Percentiles rank a stretch among this genome's conserved stretches.
These are phyloP conservation scores for Hofmannophila pseudospretella DNA, from an alignment of 2,888 invertebrate genomes.

Conservation along the genomic window DNA sequence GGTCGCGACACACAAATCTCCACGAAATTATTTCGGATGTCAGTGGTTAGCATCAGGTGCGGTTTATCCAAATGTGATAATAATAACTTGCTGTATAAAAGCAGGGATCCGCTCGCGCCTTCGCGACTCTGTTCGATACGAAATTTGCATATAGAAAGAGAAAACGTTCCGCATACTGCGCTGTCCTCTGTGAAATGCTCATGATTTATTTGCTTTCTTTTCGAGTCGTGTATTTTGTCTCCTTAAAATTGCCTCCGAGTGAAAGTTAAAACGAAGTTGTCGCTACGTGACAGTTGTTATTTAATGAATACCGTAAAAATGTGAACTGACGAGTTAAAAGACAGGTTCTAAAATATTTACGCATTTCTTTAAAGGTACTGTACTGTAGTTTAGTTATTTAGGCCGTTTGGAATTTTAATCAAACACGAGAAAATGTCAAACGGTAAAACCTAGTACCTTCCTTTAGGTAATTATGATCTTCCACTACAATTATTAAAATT, in stretches of 20 bases:
- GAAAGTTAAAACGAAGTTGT: slow-evolving; percentile 54
- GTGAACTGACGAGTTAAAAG: background rate
- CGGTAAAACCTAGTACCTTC: too few species aligned
- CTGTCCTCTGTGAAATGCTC: slow-evolving; percentile 32
- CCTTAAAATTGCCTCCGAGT: slow-evolving; percentile 47
- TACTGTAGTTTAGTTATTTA: too few species aligned
- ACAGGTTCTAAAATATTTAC: background rate
- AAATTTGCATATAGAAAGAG: slow-evolving; percentile 51
- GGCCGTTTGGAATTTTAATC: background rate
- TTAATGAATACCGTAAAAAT: slow-evolving; percentile 17
- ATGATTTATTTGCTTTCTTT: slow-evolving; percentile 64
- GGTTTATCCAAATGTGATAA: slow-evolving; percentile 14
- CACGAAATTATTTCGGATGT: slow-evolving; percentile 31
- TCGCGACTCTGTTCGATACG: slow-evolving; percentile 11
- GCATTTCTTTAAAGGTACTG: background rate
- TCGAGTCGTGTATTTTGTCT: slow-evolving; percentile 51
- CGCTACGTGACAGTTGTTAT: slow-evolving; percentile 40
- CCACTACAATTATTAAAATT: background rate
- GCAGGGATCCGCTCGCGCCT: slow-evolving; percentile 1
- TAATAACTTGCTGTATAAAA: background rate
- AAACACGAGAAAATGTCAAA: too few species aligned
- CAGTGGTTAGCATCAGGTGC: slow-evolving; percentile 24
- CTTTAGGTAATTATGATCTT: too few species aligned
- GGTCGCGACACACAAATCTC: slow-evolving; percentile 52
- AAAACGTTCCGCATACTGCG: slow-evolving; percentile 43